A percentile compares a stretch with the other conserved stretches of the same genome.
Evolutionary conservation across 1,140 invertebrate species (phyloP).

Genomic region (Aphis craccivora): DNA sequence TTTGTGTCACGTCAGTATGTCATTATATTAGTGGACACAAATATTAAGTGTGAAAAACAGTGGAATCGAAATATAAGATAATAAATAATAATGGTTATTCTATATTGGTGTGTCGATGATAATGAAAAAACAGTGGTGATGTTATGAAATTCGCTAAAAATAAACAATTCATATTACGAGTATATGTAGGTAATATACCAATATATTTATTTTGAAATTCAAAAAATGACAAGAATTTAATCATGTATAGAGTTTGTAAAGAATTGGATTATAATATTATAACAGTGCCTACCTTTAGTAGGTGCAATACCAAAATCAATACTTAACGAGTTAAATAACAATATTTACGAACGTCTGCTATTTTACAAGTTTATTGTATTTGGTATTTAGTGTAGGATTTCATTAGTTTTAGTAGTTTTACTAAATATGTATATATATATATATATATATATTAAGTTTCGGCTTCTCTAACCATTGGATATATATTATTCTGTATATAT

Average conservation of each 20-base stretch:
- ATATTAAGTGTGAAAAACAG: not conserved
- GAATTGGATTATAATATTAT: not conserved
- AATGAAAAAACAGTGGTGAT: not conserved
- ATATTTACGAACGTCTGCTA: not conserved
- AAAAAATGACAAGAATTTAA: not conserved
- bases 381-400: not conserved
- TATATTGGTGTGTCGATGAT: not conserved
- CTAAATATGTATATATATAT: not conserved
- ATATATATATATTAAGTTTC: not conserved
- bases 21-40: not conserved
- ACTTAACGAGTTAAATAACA: not conserved
- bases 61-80: not conserved
- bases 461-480: not conserved
- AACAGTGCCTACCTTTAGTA: not conserved
- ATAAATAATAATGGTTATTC: not conserved
- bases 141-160: not conserved
- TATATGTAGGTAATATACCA: too few relatives aligned
- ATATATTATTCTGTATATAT: not conserved
- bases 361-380: not conserved
- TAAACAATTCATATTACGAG: not conserved
- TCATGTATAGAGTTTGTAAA: not conserved
- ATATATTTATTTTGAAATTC: not conserved
- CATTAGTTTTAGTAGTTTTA: constrained; percentile 8
- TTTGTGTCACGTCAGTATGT: not conserved
- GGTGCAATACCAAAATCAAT: not conserved